Evolutionary conservation across 2,797 vertebrate species (phyloP), one percentile per base, ranked within the genome.

Genomic region (Buceros bicornis): DNA sequence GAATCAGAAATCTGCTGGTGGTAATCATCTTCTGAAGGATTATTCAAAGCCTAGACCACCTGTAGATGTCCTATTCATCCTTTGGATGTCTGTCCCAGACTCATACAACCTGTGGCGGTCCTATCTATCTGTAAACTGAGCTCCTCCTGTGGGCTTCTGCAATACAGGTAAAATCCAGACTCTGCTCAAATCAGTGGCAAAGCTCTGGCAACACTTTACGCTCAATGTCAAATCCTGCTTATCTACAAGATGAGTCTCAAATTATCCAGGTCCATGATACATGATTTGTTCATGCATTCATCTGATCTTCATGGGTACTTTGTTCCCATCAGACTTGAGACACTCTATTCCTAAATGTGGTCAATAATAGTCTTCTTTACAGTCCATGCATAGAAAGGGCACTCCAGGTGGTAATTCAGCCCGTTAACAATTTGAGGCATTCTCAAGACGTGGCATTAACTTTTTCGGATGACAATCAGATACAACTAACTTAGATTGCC

Each of bases 41-140:
- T 89, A 94, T 92, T 91, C 79, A 43, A 88, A 94, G 48, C 48
- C 28, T 43, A 74, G 73, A 76, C 70, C 57, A 82, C 88, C 51
- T 76, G 47, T 83, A 76, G 73, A 47, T 71, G 57, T 77, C 33
- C 76, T 91, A 3, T 72, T 94, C 67, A 87, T 84, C 82, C 72
- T 86, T 65, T 72, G 50, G 50, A 74, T 26, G 8, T 8, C 51
- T 54, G 76, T 94, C 76, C 20, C 35, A 77, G 56, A 13, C 28
- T 69, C 35, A 69, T 43, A 69, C 43, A 81, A 31, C 29, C n/a
- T 47, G 24, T 90, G 33, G 45, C 35, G 43, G 57, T 37, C 33
- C 16, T 83, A 11, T 53, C 16, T 83, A 11, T 53, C 35, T 79
- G 65, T 89, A 82, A 92, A 67, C 12, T 25, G 48, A 76, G n/a